Base-by-base conservation (phyloP, 2,888 invertebrate species). In the Pammene fasciana region DNA sequence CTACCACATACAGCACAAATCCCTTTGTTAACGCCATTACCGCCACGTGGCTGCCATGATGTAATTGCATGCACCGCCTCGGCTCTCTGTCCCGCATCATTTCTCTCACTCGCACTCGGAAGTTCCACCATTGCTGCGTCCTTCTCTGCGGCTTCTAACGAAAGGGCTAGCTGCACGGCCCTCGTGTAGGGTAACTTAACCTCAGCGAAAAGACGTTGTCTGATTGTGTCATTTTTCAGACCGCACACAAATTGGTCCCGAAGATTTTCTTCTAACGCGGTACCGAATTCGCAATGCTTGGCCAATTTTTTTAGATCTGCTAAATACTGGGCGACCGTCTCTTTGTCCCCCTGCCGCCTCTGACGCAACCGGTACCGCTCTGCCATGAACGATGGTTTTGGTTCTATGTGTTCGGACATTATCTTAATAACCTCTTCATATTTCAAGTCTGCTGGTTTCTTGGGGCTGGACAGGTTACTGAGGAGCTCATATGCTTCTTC, bases 331-430 rank as follows among this genome's bases (percentile, higher is more conserved):
- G 54, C 36, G n/a, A 67, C 56, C 14, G 43, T 41, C 54, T 67
- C 67, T 5, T 54, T 60, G 7, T 14, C 60, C 5, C 46, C 10
- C n/a, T 67, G 67, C 13, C 67, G 18, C 45, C 67, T 60, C 38
- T 60, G 67, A 11, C 67, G 52, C 34, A 67, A 67, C 45, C 61
- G 61, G 38, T 61, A 62, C 38, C 67, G n/a, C 62, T 67, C 67
- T 8, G 67, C 67, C 62, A 67, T 61, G 16, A 61, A 54, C 2
- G 67, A 67, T 46, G 61, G 67, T 61, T 54, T 67, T 13, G 67
- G 67, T 45, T 67, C 36, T 2, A 68, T 26, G 8, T 54, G 54
- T n/a, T 54, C 54, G n/a, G 54, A 34, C 54, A 54, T 54, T 34
- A 54, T 36, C 13, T 34, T 36, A 54, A 54, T 36, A 18, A 54